Conservation (phyloP, 2,888 invertebrate species). For the Mythimna loreyi region DNA sequence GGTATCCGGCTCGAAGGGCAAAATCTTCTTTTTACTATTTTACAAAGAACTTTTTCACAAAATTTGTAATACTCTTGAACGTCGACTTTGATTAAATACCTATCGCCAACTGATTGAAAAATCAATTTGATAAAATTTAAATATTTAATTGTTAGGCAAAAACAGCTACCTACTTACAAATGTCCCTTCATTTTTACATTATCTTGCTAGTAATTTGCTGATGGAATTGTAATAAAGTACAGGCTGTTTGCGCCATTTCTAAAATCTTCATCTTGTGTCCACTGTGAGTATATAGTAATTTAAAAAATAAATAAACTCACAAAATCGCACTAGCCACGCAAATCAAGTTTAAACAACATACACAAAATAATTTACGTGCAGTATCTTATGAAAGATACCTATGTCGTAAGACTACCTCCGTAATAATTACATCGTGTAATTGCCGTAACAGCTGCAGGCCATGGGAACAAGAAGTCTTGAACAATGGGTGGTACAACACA, state of each 20-base stretch:
- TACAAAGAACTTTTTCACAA: neutral
- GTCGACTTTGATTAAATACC: neutral
- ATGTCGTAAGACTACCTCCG: slow-evolving; percentile 41
- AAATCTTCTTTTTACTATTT: neutral
- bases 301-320: neutral
- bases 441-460: slow-evolving; percentile 55
- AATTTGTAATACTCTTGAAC: neutral
- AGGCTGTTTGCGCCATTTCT: no score
- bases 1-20: neutral
- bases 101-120: neutral
- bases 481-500: slow-evolving; percentile 52
- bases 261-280: no score
- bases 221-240: neutral
- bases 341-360: neutral
- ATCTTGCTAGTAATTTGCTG: neutral
- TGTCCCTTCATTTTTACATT: neutral
- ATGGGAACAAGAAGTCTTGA: slow-evolving; percentile 60
- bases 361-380: neutral
- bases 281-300: no score
- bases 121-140: neutral
- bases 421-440: slow-evolving; percentile 66
- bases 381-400: slow-evolving; percentile 4
- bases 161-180: neutral
- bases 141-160: neutral
- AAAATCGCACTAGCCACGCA: neutral